Evolutionary conservation across 2,888 invertebrate species (phyloP).

Genomic region (Blastobasis adustella): DNA sequence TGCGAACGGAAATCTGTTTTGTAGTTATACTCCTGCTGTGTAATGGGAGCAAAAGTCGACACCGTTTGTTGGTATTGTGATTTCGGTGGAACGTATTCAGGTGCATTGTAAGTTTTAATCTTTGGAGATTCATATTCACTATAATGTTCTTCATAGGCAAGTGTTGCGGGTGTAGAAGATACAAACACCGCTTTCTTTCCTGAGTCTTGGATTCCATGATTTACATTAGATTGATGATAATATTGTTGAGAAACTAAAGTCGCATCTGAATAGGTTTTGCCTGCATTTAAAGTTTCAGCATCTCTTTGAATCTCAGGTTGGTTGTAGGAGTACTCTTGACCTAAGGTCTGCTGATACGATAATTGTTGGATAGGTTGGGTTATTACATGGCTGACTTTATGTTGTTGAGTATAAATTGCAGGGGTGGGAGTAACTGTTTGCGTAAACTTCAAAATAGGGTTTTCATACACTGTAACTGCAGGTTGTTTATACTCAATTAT

Average conservation of each 20-base stretch:
- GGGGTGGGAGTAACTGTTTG: conserved; percentile 45
- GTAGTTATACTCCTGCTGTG: conserved; percentile 37
- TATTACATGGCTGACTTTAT: conserved; percentile 37
- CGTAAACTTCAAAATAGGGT: conserved; percentile 47
- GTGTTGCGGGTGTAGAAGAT: conserved; percentile 51
- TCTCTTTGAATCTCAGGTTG: conserved; percentile 61
- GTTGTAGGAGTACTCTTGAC: conserved; percentile 45
- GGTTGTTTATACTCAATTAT: conserved; percentile 38
- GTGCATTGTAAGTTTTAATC: conserved; percentile 9
- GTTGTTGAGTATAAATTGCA: conserved; percentile 43
- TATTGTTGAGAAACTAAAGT: conserved; percentile 59
- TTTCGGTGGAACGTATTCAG: conserved; percentile 36
- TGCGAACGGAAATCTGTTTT: conserved; percentile 30
- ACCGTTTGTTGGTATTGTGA: conserved; percentile 35
- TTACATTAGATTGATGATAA: conserved; percentile 41
- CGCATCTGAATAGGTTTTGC: conserved; percentile 51
- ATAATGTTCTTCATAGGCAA: conserved; percentile 58
- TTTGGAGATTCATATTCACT: conserved; percentile 42
- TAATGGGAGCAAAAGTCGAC: conserved; percentile 32
- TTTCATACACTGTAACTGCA: conserved; percentile 40
- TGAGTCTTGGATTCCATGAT: conserved; percentile 27
- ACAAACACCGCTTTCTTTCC: conserved; percentile 45
- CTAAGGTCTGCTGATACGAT: conserved; percentile 32
- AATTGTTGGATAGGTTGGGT: conserved; percentile 37
- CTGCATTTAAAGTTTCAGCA: conserved; percentile 32